Evolutionary conservation across 2,888 invertebrate genomes (phyloP).

Genomic region (Antheraea yamamai): DNA sequence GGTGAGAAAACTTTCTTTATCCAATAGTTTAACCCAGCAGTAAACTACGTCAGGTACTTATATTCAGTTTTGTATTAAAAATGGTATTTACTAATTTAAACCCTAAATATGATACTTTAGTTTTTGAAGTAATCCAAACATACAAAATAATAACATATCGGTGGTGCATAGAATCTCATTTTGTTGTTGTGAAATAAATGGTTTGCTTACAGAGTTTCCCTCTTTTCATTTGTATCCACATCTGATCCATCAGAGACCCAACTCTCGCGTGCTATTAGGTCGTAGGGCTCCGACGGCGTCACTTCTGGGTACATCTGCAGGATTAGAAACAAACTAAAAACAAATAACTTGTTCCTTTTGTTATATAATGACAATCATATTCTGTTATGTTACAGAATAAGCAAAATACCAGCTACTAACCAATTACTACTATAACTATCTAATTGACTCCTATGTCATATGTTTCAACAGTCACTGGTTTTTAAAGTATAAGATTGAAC

Average conservation of each 20-base stretch:
- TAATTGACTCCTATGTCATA: background rate
- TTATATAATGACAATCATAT: background rate
- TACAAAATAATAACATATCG: too few species aligned
- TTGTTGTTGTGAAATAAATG: background rate
- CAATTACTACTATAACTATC: too few species aligned
- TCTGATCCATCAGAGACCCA: slow-evolving; percentile 88
- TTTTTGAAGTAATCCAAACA: too few species aligned
- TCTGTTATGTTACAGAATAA: too few species aligned
- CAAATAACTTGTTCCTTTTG: slow-evolving; percentile 9
- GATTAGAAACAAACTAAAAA: slow-evolving; percentile 34
- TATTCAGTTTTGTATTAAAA: too few species aligned
- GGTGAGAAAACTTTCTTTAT: too few species aligned
- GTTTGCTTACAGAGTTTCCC: slow-evolving; percentile 66
- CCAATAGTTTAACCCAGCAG: too few species aligned
- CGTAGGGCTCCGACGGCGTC: slow-evolving; percentile 79
- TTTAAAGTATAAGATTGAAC: background rate
- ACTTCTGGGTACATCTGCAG: slow-evolving; percentile 81
- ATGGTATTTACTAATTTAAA: too few species aligned
- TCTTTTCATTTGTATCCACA: slow-evolving; percentile 69
- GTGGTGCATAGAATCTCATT: background rate
- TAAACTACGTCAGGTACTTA: too few species aligned
- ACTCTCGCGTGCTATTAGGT: slow-evolving; percentile 85
- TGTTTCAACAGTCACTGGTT: background rate
- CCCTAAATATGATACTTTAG: too few species aligned
- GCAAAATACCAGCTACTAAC: too few species aligned